Base-by-base conservation (phyloP, 2,797 vertebrate species). In the Myotis findleyi region DNA sequence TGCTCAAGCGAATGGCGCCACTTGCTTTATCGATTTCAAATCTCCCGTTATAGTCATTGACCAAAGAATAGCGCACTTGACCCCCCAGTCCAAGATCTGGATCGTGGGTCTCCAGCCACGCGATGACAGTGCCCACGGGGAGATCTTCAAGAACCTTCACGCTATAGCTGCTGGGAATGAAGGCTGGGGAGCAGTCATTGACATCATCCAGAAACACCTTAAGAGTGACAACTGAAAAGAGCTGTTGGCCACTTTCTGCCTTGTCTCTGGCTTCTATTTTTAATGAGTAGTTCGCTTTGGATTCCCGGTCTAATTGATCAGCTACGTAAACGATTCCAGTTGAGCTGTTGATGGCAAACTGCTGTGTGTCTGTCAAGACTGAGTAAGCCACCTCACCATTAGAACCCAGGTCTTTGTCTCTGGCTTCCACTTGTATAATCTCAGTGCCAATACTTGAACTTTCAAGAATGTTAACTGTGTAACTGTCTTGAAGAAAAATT, bases 71-170 rank as follows among this genome's bases (percentile, higher is more conserved):
- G 23, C 99, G 99, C 14, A 99, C 99, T 95, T 99, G 99, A 27
- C 99, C 99, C 27, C 99, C 99, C 23, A 99, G 97, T 12, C 99
- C 99, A 2, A 99, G 98, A 97, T 99, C 99, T 9, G 99, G 99
- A 96, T 99, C 99, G 0, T 99, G 99, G 20, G 99, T 99, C 97
- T 99, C 99, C 89, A 99, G 96, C 99, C 99, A 99, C 86, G 99
- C 99, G 51, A 99, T 99, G 69, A 99, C 99, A 0, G 99, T 99
- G 92, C 99, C 99, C 20, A 99, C 97, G 0, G 99, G 99, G 9
- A 99, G 98, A 97, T 99, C 99, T 98, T 99, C 99, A 3, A 99
- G 98, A 51, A 99, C 99, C 79, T 99, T 99, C 66, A 99, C 99
- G 0, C 98, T 99, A 92, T 99, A 99, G 82, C 99, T 99, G 73